Percentiles rank a stretch among this genome's conserved stretches.
These are phyloP conservation scores for Trigoniulus corallinus DNA, from an alignment of 1,140 invertebrate species.

Conservation along the genomic window DNA sequence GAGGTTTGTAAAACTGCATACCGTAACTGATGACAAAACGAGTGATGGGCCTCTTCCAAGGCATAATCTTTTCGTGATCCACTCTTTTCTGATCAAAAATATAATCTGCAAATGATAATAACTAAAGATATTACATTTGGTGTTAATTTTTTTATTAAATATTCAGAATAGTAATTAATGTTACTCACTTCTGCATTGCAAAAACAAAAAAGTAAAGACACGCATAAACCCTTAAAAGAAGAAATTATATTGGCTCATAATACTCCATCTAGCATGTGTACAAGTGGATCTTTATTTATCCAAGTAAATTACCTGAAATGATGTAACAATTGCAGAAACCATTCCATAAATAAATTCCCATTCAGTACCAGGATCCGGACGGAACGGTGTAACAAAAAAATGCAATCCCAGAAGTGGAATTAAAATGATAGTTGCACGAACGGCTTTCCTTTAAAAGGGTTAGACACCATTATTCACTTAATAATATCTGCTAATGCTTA, in stretches of 20 bases:
- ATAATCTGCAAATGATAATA: too few relatives aligned
- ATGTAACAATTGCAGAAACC: conserved; percentile 62
- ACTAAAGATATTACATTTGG: background rate
- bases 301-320: conserved; percentile 55
- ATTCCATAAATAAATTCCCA: conserved; percentile 65
- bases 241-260: conserved; percentile 6
- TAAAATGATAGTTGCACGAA: conserved; percentile 37
- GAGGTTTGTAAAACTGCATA: too few relatives aligned
- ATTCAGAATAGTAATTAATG: conserved; percentile 6
- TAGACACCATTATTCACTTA: background rate
- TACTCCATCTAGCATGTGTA: conserved; percentile 1
- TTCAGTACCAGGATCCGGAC: conserved; percentile 38
- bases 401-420: conserved; percentile 39
- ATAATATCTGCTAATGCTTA: conserved; percentile 3
- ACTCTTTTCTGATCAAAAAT: too few relatives aligned
- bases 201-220: conserved; percentile 85
- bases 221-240: conserved; percentile 63
- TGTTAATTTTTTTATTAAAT: background rate
- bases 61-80: too few relatives aligned
- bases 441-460: conserved; percentile 23
- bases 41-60: too few relatives aligned
- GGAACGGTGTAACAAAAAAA: conserved; percentile 74
- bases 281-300: conserved; percentile 3
- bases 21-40: too few relatives aligned
- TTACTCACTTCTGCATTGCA: conserved; percentile 72